Evolutionary conservation across 1,140 invertebrate genomes (phyloP).

Genomic region (Drosophila jambulina): DNA sequence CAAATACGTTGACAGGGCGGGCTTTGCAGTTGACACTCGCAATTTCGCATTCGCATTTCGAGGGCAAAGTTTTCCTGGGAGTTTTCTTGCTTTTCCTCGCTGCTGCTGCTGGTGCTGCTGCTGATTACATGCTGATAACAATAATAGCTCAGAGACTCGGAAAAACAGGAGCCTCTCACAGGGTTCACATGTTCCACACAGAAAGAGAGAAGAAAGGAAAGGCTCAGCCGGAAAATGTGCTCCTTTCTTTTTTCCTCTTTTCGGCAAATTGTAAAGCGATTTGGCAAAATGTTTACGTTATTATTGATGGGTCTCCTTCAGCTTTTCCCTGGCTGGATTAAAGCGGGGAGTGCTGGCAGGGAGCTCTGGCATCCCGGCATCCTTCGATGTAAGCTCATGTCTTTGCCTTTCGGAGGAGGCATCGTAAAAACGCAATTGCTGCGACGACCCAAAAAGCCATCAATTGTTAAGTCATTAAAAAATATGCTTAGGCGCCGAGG

Average conservation of each 20-base stretch:
- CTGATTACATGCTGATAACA: slow-evolving; percentile 68
- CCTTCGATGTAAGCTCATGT: slow-evolving; percentile 43
- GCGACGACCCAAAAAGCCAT: slow-evolving; percentile 64
- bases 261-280: slow-evolving; percentile 73
- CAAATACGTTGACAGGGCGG: slow-evolving; percentile 34
- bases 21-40: slow-evolving; percentile 49
- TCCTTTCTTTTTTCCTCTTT: slow-evolving; percentile 19
- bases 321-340: slow-evolving; percentile 13
- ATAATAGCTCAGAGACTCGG: slow-evolving; percentile 49
- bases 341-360: neutral
- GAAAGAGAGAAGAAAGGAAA: slow-evolving; percentile 6
- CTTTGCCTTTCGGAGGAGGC: slow-evolving; percentile 40
- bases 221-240: slow-evolving; percentile 54
- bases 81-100: slow-evolving; percentile 10
- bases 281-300: slow-evolving; percentile 75
- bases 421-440: slow-evolving; percentile 79
- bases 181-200: slow-evolving; percentile 10
- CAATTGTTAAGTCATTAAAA: slow-evolving; percentile 78
- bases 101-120: neutral
- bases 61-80: slow-evolving; percentile 44
- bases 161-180: slow-evolving; percentile 11
- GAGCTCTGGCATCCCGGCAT: neutral
- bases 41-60: slow-evolving; percentile 25
- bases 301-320: slow-evolving; percentile 60
- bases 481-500: slow-evolving; percentile 37